Base-by-base conservation (phyloP, 2,113 vertebrate genomes). In the Osmerus mordax region DNA sequence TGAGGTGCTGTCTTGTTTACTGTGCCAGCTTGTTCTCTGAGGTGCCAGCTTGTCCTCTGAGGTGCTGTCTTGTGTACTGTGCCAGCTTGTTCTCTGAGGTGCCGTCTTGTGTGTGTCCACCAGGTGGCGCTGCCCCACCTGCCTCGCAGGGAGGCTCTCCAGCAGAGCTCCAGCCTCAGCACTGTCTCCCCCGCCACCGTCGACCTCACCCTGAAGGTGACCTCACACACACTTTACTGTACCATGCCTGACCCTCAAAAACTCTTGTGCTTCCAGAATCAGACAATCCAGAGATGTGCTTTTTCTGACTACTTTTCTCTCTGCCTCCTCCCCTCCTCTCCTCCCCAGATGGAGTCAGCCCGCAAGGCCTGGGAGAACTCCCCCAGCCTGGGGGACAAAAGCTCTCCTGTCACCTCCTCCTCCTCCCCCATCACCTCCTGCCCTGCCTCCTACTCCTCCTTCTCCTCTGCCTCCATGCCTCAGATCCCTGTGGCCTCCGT, bases 351-450 rank as follows among this genome's bases (percentile, higher is more conserved):
- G 97, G 97, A 99, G 78, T 99, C 97, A 2, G 97, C 97, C 13
- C 95, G 97, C 13, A 99, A 99, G 84, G 97, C 97, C 0, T 99
- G 97, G 97, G 97, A 99, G 86, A 99, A 99, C 90, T 99, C 97
- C 7, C 97, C 96, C 1, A 98, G 92, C 70, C 88, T 98, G 61
- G 90, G 90, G 75, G 97, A 99, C 78, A 99, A 98, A 80, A 95
- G 89, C 51, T 96, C 96, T 0, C 96, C 97, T 0, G 95, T 94
- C 77, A 95, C 95, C 4, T 94, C 97, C 2, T 89, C 96, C 15
- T 94, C 95, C 0, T 95, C 97, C 79, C 94, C 96, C 9, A 94
- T 96, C 78, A 91, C 91, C 41, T 93, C 94, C 4, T 91, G 90
- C 84, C 87, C 89, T 62, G 92, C 93, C 12, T 95, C 92, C 6